Base-by-base conservation (phyloP, 2,888 invertebrate species). In the Penaeus monodon region DNA sequence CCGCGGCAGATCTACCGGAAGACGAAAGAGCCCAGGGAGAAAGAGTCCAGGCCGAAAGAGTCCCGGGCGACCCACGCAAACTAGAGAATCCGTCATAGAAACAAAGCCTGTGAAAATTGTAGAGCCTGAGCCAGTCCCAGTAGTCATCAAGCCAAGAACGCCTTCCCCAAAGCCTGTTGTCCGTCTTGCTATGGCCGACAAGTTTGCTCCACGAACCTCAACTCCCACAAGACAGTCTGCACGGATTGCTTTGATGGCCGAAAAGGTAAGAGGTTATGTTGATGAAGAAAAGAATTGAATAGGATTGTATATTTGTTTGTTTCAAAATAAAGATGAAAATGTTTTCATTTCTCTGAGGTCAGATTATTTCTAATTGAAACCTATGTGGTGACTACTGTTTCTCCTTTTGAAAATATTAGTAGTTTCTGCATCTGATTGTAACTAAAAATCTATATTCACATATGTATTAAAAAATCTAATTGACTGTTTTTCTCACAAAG, bases 141-240 rank as follows among this genome's bases (percentile, higher is more conserved):
- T 57, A 57, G 57, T 57, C 17, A 20, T 57, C 57, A 57, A 57
- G 57, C 57, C 57, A 20, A 57, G 57, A 57, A 57, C 57, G 3
- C 57, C 57, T 20, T 57, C 57, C 57, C 57, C 57, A 57, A 57
- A 57, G 57, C 57, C 57, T 57, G 57, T 20, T n/a, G 6, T 78
- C 44, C 64, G 77, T 20, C 17, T 85, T 33, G 29, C 80, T 1
- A 65, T 70, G 24, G 82, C 81, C 4, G 86, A 87, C 38, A 33
- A 73, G 33, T 24, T 74, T 24, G 65, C 70, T 65, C 82, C 73
- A 6, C 84, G 88, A 66, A 88, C 76, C 27, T 84, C 84, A 63
- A 81, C 84, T 10, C 88, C 82, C 57, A 81, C 79, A 17, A 66
- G 89, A 14, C 82, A 87, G 38, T 89, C 89, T 17, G 64, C 78